These are phyloP conservation scores for Phyllotreta striolata DNA, from an alignment of 2,888 invertebrate genomes.

Conservation along the genomic window DNA sequence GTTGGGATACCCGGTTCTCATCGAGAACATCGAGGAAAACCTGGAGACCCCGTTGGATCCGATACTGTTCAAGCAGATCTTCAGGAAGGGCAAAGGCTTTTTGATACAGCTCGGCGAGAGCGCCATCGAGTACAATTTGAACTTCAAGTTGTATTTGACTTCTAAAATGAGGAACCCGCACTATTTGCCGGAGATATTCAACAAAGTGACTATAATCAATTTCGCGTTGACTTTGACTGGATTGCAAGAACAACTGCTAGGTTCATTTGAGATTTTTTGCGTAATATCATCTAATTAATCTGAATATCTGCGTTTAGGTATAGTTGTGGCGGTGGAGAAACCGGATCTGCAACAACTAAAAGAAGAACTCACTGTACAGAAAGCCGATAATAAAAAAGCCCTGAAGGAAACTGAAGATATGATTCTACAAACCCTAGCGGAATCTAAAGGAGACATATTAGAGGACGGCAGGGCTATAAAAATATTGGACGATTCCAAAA, in stretches of 20 bases:
- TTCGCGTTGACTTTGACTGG: conserved; percentile 85
- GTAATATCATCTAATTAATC: background rate
- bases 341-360: conserved; percentile 85
- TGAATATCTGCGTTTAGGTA: conserved; percentile 62
- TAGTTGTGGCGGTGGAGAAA: conserved; percentile 84
- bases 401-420: conserved; percentile 88
- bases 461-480: conserved; percentile 91
- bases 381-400: conserved; percentile 81
- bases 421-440: conserved; percentile 83
- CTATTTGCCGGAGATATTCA: conserved; percentile 84
- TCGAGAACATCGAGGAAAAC: conserved; percentile 81
- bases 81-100: conserved; percentile 75
- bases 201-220: conserved; percentile 83
- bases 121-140: conserved; percentile 76
- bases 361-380: conserved; percentile 79
- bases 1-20: conserved; percentile 77
- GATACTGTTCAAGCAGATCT: conserved; percentile 76
- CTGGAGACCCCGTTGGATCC: conserved; percentile 82
- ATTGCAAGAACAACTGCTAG: conserved; percentile 82
- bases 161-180: conserved; percentile 86
- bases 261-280: conserved; percentile 50
- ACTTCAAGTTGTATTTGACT: conserved; percentile 82
- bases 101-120: conserved; percentile 82
- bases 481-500: conserved; percentile 86
- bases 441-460: conserved; percentile 85